Conservation (phyloP, 2,888 invertebrate genomes). For the Trichacis sp. region DNA sequence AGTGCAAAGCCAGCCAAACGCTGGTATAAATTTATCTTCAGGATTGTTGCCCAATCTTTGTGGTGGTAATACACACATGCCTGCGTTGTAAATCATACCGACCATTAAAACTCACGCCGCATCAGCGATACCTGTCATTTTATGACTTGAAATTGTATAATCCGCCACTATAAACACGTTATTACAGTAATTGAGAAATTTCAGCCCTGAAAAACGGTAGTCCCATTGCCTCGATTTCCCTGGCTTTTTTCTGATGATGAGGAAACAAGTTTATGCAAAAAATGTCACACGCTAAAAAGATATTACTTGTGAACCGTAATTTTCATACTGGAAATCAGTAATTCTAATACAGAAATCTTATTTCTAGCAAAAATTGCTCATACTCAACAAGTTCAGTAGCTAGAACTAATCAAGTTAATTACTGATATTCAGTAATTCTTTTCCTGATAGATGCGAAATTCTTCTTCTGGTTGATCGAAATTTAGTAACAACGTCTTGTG, state of each 20-base stretch:
- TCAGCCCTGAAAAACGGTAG: constrained; percentile 7
- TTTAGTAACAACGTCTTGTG: too few relatives aligned
- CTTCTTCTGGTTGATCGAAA: too few relatives aligned
- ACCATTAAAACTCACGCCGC: constrained; percentile 37
- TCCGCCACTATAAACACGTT: constrained; percentile 24
- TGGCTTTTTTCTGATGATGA: neutral
- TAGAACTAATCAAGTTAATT: too few relatives aligned
- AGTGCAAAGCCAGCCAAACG: constrained; percentile 32
- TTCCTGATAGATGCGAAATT: too few relatives aligned
- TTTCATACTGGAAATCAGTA: too few relatives aligned
- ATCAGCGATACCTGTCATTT: constrained; percentile 40
- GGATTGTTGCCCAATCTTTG: constrained; percentile 42
- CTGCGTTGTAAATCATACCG: constrained; percentile 42
- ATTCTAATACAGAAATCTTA: too few relatives aligned
- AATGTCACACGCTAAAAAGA: too few relatives aligned
- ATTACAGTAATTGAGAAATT: constrained; percentile 17
- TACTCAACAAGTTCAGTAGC: too few relatives aligned
- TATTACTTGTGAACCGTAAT: too few relatives aligned
- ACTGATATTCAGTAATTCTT: too few relatives aligned
- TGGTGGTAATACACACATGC: constrained; percentile 41
- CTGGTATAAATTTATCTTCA: constrained; percentile 41
- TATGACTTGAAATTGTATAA: constrained; percentile 29
- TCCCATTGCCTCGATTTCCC: too few relatives aligned
- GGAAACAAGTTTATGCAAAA: neutral
- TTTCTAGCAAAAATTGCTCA: too few relatives aligned